Evolutionary conservation across 2,797 vertebrate genomes (phyloP).

Genomic region (Poeciliopsis gracilis): DNA sequence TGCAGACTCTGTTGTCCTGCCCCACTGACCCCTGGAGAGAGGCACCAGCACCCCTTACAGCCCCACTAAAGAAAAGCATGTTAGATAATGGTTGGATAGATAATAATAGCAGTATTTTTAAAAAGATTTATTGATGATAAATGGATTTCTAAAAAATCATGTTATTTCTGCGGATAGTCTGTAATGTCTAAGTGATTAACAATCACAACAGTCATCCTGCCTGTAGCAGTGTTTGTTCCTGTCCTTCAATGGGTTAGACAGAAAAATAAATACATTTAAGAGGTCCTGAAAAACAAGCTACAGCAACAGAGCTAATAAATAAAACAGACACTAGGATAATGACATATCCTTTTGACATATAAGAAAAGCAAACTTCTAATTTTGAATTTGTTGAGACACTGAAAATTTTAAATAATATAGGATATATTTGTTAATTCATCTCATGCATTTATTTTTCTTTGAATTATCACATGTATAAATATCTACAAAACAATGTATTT

Average conservation of each 20-base stretch:
- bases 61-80: too few relatives aligned
- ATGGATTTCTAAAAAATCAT: background rate
- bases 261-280: background rate
- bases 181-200: too few relatives aligned
- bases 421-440: background rate
- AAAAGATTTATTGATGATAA: background rate
- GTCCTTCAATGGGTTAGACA: background rate
- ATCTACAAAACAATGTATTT: background rate
- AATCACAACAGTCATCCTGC: background rate
- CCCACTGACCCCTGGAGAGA: too few relatives aligned
- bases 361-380: background rate
- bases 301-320: background rate
- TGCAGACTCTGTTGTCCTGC: too few relatives aligned
- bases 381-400: too few relatives aligned
- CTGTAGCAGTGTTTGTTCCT: background rate
- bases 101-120: background rate
- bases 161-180: too few relatives aligned
- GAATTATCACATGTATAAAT: background rate
- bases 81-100: too few relatives aligned
- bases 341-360: background rate
- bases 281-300: background rate
- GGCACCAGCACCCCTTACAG: too few relatives aligned
- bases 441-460: slow-evolving; percentile 1
- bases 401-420: background rate
- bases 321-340: background rate